Evolutionary conservation across 1,140 invertebrate species (phyloP), one percentile per base, ranked within the genome.

Genomic region (Drosophila kikkawai): DNA sequence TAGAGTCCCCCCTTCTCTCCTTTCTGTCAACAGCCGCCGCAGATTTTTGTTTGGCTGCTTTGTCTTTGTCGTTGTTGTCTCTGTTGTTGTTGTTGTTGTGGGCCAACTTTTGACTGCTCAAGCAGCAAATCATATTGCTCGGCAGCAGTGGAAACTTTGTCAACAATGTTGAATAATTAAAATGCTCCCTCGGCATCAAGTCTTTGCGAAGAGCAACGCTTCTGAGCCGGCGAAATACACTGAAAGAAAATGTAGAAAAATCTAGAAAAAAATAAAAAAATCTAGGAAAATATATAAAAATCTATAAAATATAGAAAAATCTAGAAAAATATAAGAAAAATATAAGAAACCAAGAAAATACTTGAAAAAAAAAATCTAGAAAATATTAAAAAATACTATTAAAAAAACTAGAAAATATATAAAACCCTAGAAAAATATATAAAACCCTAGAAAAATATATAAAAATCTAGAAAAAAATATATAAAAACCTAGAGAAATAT

Each of bases 121-220:
- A 75, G 85, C 85, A 90, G 85, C 85, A 88, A 88, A 88, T 88
- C 81, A 88, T 88, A 88, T 90, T 90, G 78, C 78, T 47, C 56
- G 50, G 36, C 51, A 22, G 42, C 77, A 81, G 83, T 73, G 76
- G 76, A 91, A 91, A 82, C 80, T 91, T 91, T 91, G 88, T 91
- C 88, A 91, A 91, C 88, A 91, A 84, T 91, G 84, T 85, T 91
- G 88, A 91, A 91, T 91, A 91, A 91, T 91, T 91, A 91, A 91
- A 91, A 91, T 85, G 88, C 88, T 91, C 88, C 88, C 88, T 82
- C 61, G 88, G 80, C 81, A 90, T 70, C 57, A 65, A 79, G 74
- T 84, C 80, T 88, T 65, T 67, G 63, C 79, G 61, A 74, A 75
- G 80, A 76, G 53, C 70, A 63, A 55, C 66, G 69, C 63, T 56